Evolutionary conservation across 2,113 vertebrate genomes (phyloP), one percentile per base, ranked within the genome.

Genomic region (Alces alces): DNA sequence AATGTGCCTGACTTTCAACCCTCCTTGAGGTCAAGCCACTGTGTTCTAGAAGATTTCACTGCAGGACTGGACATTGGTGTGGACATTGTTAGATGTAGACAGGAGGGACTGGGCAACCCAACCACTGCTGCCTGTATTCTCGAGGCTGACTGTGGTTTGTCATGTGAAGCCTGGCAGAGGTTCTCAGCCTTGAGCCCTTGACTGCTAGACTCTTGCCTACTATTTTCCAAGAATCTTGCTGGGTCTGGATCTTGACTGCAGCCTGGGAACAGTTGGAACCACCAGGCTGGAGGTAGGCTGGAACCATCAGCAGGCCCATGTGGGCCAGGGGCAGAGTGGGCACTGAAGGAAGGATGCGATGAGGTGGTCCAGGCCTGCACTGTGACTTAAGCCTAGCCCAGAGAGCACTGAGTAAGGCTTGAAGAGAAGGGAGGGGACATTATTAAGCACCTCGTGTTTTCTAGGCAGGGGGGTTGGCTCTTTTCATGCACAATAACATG

Each of bases 261-360:
- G 43, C 52, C 23, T 39, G 14, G 64, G 5, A 33, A 8, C 6
- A 33, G 14, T 11, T 50, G 54, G 47, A 82, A 60, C 14, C 25
- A 36, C 15, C 23, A 12, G 5, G 66, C 19, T 70, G 19, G 15
- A 50, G 52, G n/a, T 7, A 47, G 15, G 57, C 39, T 84, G 27
- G 45, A 64, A 12, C n/a, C 58, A 30, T 80, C 21, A 2, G 47
- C 27, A 54, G 28, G 78, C 12, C 43, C 3, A 15, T 6, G 1
- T 0, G 2, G 64, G 43, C 57, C 36, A 47, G 16, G 0, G 21
- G 4, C 50, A 33, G 27, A 21, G 12, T 39, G 52, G 60, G 27
- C 70, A 14, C 14, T 21, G 21, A 2, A 55, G 12, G 16, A 36
- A 27, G 2, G 3, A 60, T 4, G 7, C 0, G 0, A 16, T 4